Conservation (phyloP, 2,888 invertebrate genomes). For the Tenthredo livida region DNA sequence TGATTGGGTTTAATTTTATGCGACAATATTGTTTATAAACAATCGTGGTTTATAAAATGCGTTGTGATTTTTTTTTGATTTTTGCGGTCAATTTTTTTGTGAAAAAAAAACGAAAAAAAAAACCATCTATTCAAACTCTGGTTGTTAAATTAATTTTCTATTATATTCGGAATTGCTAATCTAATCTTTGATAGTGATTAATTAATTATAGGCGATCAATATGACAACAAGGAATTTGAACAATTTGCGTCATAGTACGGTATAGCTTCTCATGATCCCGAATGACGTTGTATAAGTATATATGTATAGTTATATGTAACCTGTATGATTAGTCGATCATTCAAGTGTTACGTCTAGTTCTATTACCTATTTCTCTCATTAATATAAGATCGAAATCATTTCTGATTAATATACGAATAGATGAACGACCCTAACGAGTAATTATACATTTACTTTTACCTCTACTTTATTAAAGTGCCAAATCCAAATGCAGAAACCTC, state of each 20-base stretch:
- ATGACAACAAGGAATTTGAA: not conserved
- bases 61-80: not conserved
- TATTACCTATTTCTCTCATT: not conserved
- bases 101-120: no score
- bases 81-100: not conserved
- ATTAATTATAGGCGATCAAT: slow-evolving; percentile 6
- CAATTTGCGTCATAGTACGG: not conserved
- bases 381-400: not conserved
- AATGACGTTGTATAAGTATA: not conserved
- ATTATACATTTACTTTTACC: slow-evolving; percentile 4
- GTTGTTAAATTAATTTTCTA: not conserved
- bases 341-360: not conserved
- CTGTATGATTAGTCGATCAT: not conserved
- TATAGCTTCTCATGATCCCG: not conserved
- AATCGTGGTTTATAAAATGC: not conserved
- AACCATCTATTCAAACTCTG: not conserved
- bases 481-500: not conserved
- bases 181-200: slow-evolving; percentile 18
- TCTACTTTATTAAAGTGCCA: slow-evolving; percentile 9
- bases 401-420: not conserved
- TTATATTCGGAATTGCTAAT: not conserved
- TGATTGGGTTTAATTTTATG: not conserved
- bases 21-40: not conserved
- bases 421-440: not conserved
- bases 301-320: not conserved